Base-by-base conservation (phyloP, 2,113 vertebrate genomes). In the Garra rufa region DNA sequence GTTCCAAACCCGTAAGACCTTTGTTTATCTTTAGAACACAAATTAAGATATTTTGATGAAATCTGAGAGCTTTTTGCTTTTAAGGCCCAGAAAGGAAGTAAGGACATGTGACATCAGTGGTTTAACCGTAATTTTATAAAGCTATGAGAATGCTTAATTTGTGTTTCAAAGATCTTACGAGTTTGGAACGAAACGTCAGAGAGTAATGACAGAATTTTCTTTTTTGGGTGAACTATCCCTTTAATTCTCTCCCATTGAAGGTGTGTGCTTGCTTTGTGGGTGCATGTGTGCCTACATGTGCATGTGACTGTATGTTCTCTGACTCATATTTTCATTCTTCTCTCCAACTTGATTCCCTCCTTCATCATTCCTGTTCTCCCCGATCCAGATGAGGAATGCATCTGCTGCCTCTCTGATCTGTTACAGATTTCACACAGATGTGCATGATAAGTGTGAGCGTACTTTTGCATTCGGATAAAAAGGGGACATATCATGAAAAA, bases 351-450 rank as follows among this genome's bases (percentile, higher is more conserved):
- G 19, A 48, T 57, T 67, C 21, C 69, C 9, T 85, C 57, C 24
- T 44, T 78, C 50, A n/a, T 24, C 65, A 63, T 77, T 84, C 34
- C 82, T 77, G 38, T 69, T 85, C 75, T 85, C 71, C 61, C 81
- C 10, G 26, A 34, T 80, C 74, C 81, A 85, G 85, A 88, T 87
- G 85, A 85, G 48, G 83, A 85, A 87, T 89, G 65, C 48, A n/a
- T 65, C 82, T 78, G 38, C 65, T 84, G 44, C 80, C 44, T 61
- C 70, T 59, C 38, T 43, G 76, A 70, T 81, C 82, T 75, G 30
- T 65, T 85, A 38, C 86, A 57, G 41, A 86, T 85, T 75, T 80
- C 43, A 76, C 81, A 76, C 87, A 80, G 87, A 83, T 87, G 86
- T 85, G 43, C 30, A 8, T 73, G 57, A 30, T 28, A 14, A 44